phyloP scores from a whole-genome alignment of 2,113 vertebrate species.

The Struthidea cinerea region DNA sequence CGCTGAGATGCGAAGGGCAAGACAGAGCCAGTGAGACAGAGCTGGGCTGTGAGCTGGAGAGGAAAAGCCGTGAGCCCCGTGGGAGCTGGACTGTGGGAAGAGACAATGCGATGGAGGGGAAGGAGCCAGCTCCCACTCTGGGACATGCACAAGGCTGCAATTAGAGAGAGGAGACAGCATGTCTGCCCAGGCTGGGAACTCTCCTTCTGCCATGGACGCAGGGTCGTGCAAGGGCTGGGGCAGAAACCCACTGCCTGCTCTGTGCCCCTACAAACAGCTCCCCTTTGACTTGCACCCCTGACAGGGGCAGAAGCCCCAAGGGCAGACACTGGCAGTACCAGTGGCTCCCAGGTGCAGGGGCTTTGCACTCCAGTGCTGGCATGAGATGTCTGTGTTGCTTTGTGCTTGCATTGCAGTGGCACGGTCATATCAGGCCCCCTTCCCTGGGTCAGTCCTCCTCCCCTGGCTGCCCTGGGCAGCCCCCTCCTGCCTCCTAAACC shows the following conservation, averaged over 20 bases:
- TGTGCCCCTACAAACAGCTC: not conserved
- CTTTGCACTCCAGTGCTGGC: not conserved
- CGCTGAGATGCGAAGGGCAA: rapidly evolving
- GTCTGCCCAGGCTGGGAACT: not conserved
- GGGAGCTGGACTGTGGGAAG: conserved; percentile 10
- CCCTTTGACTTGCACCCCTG: rapidly evolving
- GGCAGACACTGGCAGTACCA: rapidly evolving
- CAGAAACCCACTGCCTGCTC: rapidly evolving
- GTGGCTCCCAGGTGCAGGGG: rapidly evolving
- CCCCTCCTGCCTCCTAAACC: not conserved
- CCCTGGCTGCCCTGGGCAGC: not conserved
- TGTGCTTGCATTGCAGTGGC: rapidly evolving
- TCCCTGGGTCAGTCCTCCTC: not conserved
- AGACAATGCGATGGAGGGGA: conserved; percentile 8
- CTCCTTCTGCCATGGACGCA: not conserved
- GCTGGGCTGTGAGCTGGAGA: not conserved
- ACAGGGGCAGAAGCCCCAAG: not conserved
- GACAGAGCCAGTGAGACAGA: not conserved
- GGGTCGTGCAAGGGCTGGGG: not conserved
- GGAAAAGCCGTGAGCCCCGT: not conserved
- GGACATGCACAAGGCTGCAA: not conserved
- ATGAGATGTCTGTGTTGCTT: rapidly evolving
- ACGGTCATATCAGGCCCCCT: rapidly evolving
- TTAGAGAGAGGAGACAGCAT: conserved; percentile 7
- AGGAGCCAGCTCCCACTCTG: not conserved